phyloP scores from a whole-genome alignment of 2,113 vertebrate species.

The Polypterus senegalus region DNA sequence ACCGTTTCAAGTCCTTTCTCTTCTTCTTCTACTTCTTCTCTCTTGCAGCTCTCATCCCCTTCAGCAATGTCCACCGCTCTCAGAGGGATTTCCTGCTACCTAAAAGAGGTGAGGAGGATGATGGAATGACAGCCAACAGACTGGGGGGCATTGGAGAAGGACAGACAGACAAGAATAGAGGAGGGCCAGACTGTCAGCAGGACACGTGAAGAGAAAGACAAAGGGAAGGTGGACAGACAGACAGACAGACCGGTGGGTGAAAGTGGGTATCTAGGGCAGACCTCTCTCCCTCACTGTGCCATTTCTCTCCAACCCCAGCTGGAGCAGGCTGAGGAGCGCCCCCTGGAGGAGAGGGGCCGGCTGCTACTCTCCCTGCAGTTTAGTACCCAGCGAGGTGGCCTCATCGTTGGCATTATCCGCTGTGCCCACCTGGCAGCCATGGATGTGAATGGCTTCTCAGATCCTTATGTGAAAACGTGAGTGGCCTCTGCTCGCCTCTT shows the following conservation, averaged over 20 bases:
- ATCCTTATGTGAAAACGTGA: constrained; percentile 79
- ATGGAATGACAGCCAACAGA: background rate
- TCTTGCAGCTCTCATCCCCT: constrained; percentile 58
- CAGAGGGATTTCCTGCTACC: constrained; percentile 72
- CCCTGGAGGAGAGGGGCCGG: constrained; percentile 65
- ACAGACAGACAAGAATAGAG: background rate
- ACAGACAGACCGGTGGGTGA: constrained; percentile 1
- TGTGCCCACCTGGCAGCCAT: constrained; percentile 76
- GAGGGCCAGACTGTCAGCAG: background rate
- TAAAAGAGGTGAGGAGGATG: constrained; percentile 58
- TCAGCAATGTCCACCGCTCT: constrained; percentile 67
- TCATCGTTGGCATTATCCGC: constrained; percentile 64
- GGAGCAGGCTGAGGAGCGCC: constrained; percentile 60
- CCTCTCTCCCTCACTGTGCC: no score
- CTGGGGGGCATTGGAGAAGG: background rate
- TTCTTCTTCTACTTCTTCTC: background rate
- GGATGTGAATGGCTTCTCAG: constrained; percentile 77
- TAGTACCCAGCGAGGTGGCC: constrained; percentile 37
- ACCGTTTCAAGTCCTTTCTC: no score
- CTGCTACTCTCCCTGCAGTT: constrained; percentile 65
- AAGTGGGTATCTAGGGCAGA: background rate
- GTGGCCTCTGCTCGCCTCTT: constrained; percentile 12
- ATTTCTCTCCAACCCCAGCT: constrained; percentile 35
- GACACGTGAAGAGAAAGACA: background rate
- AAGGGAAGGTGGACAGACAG: constrained; percentile 4